Base-by-base conservation (phyloP, 2,888 invertebrate genomes). In the Luperina nickerlii region DNA sequence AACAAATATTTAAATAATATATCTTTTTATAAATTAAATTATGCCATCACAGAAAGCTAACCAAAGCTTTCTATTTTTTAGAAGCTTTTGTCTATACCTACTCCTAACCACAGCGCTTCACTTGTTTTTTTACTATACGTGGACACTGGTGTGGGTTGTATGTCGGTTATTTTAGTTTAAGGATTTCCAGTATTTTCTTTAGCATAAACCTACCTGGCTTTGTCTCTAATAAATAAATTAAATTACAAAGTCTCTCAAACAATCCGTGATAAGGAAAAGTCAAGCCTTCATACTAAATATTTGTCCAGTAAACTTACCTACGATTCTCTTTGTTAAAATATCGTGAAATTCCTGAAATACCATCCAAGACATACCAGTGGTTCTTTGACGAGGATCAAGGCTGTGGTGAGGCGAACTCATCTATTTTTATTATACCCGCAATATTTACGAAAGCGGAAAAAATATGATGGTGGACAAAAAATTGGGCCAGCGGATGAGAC, bases 381-480 rank as follows among this genome's bases (percentile, higher is more conserved):
- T 84, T 77, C 86, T 90, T 88, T 90, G 90, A 90, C 87, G 83
- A 83, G 90, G 81, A 82, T 84, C 82, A 74, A 66, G 75, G 70
- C 62, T 82, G 73, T 72, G 78, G 51, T 75, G 76, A 80, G 66
- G 66, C 83, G 65, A 82, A 83, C 87, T 85, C 89, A 89, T 88
- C 86, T 89, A 89, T 89, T 90, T 90, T 90, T 87, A 88, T 88
- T 86, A 86, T 81, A 81, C 84, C 78, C 83, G 76, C 84, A 87
- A 85, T 89, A 90, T 91, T 89, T 89, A 83, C 79, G 88, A 84
- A 78, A 83, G 83, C 84, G 84, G 86, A 90, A 89, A 90, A 90
- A 79, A 86, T 82, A 87, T 83, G 78, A 85, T 81, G 81, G 84
- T 74, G 68, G 72, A 74, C 74, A 73, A 74, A 83, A 78, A 87